These are phyloP conservation scores for Aplysina aerophoba DNA, from an alignment of 37 sponge, comb jelly and placozoan genomes.

Conservation along the genomic window DNA sequence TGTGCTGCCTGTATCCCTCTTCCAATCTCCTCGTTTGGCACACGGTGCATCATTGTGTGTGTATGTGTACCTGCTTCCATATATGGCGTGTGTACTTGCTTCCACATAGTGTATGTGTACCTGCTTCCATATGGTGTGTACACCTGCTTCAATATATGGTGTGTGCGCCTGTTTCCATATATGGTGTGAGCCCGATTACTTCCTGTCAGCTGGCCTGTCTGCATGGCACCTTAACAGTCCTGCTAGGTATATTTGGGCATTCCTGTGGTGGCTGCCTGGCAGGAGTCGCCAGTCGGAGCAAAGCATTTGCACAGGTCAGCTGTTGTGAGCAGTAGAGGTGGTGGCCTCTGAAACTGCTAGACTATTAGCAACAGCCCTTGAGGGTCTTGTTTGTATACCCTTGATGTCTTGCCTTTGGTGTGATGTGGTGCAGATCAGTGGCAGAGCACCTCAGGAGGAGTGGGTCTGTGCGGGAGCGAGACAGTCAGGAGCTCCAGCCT, in stretches of 20 bases:
- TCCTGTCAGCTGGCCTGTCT: too few relatives aligned
- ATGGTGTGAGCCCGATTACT: too few relatives aligned
- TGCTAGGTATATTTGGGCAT: constrained; percentile 73
- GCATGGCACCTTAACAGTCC: not conserved
- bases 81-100: too few relatives aligned
- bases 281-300: constrained; percentile 55
- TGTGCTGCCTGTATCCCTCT: constrained; percentile 80
- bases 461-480: not conserved
- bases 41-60: not conserved
- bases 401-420: not conserved
- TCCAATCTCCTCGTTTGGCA: not conserved
- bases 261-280: constrained; percentile 75
- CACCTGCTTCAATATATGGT: too few relatives aligned
- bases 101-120: too few relatives aligned
- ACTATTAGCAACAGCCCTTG: not conserved
- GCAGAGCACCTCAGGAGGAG: not conserved
- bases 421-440: not conserved
- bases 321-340: not conserved
- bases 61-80: not conserved
- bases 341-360: not conserved
- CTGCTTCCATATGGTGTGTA: too few relatives aligned
- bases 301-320: constrained; percentile 62
- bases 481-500: not conserved
- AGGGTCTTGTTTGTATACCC: not conserved
- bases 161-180: too few relatives aligned